phyloP scores from a whole-genome alignment of 2,113 vertebrate species.

The Loxodonta africana region DNA sequence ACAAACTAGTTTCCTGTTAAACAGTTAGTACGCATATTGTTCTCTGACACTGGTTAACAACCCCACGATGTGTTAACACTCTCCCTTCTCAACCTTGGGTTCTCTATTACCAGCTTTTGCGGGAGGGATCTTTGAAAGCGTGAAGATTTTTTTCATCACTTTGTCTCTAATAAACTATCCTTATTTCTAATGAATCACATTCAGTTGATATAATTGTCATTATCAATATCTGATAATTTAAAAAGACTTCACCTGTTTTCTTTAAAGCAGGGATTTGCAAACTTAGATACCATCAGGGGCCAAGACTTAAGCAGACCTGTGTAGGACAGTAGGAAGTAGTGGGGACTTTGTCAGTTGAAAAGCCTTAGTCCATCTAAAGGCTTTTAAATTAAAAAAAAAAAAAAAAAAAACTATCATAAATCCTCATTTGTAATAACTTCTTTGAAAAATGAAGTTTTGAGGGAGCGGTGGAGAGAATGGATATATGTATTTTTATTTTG shows the following conservation, averaged over 20 bases:
- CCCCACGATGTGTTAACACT: no score
- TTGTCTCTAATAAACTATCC: neutral
- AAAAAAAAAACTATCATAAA: neutral
- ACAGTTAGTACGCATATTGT: no score
- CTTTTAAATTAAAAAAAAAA: neutral
- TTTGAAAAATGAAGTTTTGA: conserved; percentile 47
- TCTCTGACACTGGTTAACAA: no score
- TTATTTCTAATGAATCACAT: conserved; percentile 24
- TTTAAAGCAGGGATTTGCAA: conserved; percentile 6
- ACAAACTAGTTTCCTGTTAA: no score
- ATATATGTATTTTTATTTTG: conserved; percentile 4
- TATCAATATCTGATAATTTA: conserved; percentile 29
- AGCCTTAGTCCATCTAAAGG: neutral
- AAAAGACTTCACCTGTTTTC: conserved; percentile 26
- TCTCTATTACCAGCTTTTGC: no score
- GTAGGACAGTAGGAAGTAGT: neutral
- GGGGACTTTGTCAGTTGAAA: neutral
- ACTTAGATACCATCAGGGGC: neutral
- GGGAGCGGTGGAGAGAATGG: neutral
- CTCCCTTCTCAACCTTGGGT: no score
- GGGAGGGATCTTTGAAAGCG: neutral
- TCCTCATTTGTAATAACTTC: neutral
- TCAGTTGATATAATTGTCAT: conserved; percentile 51
- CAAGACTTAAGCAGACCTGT: neutral
- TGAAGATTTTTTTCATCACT: neutral